These are phyloP conservation scores for Thereva unica DNA, from an alignment of 2,888 invertebrate species.

Conservation along the genomic window DNA sequence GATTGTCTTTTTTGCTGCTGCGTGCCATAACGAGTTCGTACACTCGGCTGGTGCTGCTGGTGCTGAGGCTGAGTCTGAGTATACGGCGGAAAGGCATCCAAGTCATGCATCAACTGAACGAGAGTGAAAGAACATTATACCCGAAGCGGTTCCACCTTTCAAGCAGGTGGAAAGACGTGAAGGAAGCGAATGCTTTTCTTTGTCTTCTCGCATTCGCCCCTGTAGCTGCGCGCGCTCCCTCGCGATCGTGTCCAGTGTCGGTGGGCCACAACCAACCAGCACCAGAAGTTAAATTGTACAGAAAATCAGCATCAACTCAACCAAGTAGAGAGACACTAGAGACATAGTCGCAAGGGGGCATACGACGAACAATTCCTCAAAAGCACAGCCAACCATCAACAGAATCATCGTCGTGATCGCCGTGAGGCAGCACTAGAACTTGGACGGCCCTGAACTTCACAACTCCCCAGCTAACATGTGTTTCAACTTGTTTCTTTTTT, in stretches of 20 bases:
- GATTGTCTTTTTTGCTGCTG: conserved; percentile 5
- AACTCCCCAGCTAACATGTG: conserved; percentile 29
- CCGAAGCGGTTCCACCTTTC: background rate
- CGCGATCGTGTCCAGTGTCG: too few relatives aligned
- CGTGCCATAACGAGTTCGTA: conserved; percentile 31
- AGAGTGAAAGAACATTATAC: background rate
- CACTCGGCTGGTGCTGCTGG: conserved; percentile 4
- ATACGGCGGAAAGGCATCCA: conserved; percentile 9
- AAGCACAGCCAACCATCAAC: conserved; percentile 17
- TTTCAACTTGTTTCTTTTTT: conserved; percentile 19
- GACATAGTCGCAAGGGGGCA: conserved; percentile 19
- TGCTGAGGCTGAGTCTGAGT: conserved; percentile 10
- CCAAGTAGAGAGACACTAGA: conserved; percentile 20
- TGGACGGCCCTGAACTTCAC: conserved; percentile 37
- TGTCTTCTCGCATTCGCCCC: too few relatives aligned
- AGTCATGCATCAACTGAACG: background rate
- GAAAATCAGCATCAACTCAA: conserved; percentile 27
- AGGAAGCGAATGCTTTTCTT: conserved; percentile 1
- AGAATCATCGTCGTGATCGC: conserved; percentile 28
- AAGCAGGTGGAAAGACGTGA: conserved; percentile 7
- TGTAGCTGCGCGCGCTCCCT: too few relatives aligned
- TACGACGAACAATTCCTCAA: conserved; percentile 19
- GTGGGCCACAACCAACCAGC: too few relatives aligned
- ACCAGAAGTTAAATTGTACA: too few relatives aligned
- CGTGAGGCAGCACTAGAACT: conserved; percentile 19